A percentile compares a stretch with the other conserved stretches of the same genome.
Conservation (phyloP, 2,888 invertebrate species). For the Dolichomitus sp. region DNA sequence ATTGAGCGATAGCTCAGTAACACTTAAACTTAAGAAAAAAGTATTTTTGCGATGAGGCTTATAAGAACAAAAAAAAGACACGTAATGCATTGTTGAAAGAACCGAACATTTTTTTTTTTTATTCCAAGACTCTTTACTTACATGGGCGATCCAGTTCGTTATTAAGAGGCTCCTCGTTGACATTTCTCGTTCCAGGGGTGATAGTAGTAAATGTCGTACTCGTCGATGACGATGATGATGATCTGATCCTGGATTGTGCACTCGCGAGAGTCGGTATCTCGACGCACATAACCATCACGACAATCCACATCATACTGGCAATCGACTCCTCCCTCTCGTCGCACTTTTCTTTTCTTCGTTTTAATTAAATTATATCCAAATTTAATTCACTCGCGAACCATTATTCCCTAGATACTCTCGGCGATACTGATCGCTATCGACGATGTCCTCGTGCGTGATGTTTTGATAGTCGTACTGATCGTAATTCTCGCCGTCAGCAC, state of each 20-base stretch:
- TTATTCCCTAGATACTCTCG: constrained; percentile 61
- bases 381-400: constrained; percentile 74
- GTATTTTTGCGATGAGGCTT: too few species aligned
- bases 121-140: constrained; percentile 57
- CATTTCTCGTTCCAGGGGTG: constrained; percentile 39
- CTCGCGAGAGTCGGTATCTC: constrained; percentile 80
- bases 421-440: constrained; percentile 29
- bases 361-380: constrained; percentile 58
- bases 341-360: constrained; percentile 30
- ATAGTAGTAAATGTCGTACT: constrained; percentile 67
- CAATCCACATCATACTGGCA: constrained; percentile 82
- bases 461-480: constrained; percentile 19
- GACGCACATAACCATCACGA: constrained; percentile 79
- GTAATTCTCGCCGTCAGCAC: constrained; percentile 11
- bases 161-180: constrained; percentile 77
- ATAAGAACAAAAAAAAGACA: too few species aligned
- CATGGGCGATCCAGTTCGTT: constrained; percentile 75
- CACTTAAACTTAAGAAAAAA: too few species aligned
- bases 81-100: too few species aligned
- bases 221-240: constrained; percentile 46
- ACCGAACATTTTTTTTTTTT: too few species aligned
- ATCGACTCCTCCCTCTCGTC: constrained; percentile 51
- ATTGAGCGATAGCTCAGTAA: too few species aligned
- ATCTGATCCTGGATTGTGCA: constrained; percentile 76
- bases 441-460: constrained; percentile 31